Percentiles rank a stretch among this genome's conserved stretches.
Conservation (phyloP, 2,797 vertebrate genomes). For the Parauchenoglanis ngamensis region DNA sequence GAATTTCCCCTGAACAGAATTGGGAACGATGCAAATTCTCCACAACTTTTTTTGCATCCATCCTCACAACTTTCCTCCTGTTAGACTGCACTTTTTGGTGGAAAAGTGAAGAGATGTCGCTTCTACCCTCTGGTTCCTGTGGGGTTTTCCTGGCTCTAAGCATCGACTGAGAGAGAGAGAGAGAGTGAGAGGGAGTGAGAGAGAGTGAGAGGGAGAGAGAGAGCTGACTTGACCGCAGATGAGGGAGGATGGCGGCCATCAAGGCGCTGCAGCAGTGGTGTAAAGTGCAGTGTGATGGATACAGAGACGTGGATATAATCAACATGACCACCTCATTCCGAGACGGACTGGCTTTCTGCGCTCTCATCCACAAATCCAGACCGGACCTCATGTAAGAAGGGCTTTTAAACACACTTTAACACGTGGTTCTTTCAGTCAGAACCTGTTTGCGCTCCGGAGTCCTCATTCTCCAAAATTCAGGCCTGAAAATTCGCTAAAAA, state of each 20-base stretch:
- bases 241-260: conserved; percentile 85
- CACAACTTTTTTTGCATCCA: not conserved
- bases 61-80: not conserved
- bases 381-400: conserved; percentile 92
- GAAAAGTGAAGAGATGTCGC: conserved; percentile 4
- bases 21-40: too few species aligned
- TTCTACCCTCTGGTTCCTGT: not conserved
- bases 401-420: not conserved
- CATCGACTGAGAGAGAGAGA: not conserved
- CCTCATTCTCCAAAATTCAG: not conserved
- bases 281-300: conserved; percentile 86
- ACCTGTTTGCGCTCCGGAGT: not conserved
- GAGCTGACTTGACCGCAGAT: too few species aligned
- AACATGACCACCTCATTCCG: conserved; percentile 98
- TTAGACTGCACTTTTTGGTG: not conserved
- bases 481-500: not conserved
- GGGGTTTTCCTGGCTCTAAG: not conserved
- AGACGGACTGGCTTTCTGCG: conserved; percentile 94
- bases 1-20: too few species aligned
- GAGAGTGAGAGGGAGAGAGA: not conserved
- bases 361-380: conserved; percentile 91
- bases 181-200: not conserved
- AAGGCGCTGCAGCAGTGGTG: conserved; percentile 94
- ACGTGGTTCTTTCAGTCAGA: too few species aligned
- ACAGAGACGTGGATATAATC: conserved; percentile 84